phyloP scores from a whole-genome alignment of 92 coral and sea anemone species.

The Ricordea florida region DNA sequence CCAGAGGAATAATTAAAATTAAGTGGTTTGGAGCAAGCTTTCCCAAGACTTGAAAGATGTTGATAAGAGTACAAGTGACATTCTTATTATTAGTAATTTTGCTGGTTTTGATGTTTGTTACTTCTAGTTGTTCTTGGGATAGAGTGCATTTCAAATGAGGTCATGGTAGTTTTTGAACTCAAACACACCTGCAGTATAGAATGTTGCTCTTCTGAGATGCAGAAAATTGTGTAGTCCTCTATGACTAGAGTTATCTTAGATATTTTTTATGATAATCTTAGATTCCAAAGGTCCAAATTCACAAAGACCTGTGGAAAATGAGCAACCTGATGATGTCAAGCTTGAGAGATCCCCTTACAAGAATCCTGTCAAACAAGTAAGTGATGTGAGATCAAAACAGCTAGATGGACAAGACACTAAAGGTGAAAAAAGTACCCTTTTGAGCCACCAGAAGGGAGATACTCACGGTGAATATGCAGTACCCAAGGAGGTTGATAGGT shows the following conservation, averaged over 20 bases:
- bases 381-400: conserved; percentile 6
- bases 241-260: background rate
- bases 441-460: conserved; percentile 29
- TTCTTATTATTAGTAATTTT: no score
- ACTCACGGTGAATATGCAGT: conserved; percentile 28
- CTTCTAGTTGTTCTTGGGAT: no score
- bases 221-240: no score
- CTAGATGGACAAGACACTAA: conserved; percentile 1
- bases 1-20: no score
- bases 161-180: no score
- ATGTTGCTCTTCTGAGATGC: no score
- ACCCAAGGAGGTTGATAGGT: conserved; percentile 3
- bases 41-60: no score
- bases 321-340: conserved; percentile 14
- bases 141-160: no score
- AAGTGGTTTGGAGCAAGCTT: no score
- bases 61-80: no score
- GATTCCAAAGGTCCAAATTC: conserved; percentile 8
- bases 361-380: conserved; percentile 36
- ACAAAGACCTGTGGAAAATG: background rate
- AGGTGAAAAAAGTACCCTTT: conserved; percentile 11
- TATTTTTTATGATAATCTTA: background rate
- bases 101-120: no score
- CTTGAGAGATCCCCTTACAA: conserved; percentile 45
- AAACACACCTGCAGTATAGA: no score